phyloP scores from a whole-genome alignment of 1,140 invertebrate species.

The Parapsyche elsis region DNA sequence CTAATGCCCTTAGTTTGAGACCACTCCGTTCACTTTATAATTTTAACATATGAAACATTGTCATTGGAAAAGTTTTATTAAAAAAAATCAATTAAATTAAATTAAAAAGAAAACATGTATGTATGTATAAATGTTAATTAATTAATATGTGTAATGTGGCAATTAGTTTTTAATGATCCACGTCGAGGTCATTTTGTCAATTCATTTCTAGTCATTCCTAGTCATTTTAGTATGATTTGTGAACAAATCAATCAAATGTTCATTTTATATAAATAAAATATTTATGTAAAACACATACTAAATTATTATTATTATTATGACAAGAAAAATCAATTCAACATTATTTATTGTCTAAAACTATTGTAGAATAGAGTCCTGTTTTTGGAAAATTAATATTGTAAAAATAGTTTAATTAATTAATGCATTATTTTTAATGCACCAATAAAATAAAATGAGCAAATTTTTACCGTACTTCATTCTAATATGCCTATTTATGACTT shows the following conservation, averaged over 20 bases:
- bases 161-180: background rate
- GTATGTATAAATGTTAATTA: slow-evolving; percentile 27
- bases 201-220: background rate
- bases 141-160: slow-evolving; percentile 10
- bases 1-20: slow-evolving; percentile 7
- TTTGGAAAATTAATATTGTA: slow-evolving; percentile 12
- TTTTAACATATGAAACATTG: too few relatives aligned
- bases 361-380: slow-evolving; percentile 3
- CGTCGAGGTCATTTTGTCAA: slow-evolving; percentile 16
- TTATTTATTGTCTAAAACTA: background rate
- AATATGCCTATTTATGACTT: background rate
- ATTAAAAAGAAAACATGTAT: background rate
- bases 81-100: background rate
- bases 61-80: background rate
- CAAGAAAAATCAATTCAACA: background rate
- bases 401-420: slow-evolving; percentile 27
- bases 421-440: slow-evolving; percentile 35
- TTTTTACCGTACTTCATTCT: slow-evolving; percentile 11
- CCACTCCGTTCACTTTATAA: background rate
- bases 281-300: background rate
- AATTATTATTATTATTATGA: too few relatives aligned
- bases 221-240: background rate
- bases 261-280: background rate
- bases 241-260: background rate
- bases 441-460: slow-evolving; percentile 40